These are phyloP conservation scores for Daubentonia madagascariensis DNA, from an alignment of 2,113 vertebrate species.

Conservation along the genomic window DNA sequence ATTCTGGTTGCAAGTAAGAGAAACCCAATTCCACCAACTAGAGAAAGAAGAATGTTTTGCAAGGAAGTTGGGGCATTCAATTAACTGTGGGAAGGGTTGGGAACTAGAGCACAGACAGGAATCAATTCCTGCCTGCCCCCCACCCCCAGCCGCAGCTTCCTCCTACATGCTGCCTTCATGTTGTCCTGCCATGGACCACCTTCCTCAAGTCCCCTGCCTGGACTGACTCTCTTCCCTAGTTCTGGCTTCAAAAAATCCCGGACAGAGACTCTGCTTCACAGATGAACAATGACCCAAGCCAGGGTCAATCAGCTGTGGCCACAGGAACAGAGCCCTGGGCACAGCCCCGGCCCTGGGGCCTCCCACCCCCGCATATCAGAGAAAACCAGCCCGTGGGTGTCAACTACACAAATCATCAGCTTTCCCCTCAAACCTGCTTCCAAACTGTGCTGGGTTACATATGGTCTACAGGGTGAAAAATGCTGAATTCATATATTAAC, in stretches of 20 bases:
- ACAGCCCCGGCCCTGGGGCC: not conserved
- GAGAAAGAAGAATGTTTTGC: not conserved
- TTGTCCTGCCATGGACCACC: not conserved
- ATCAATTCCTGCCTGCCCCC: rapidly evolving
- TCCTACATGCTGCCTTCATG: not conserved
- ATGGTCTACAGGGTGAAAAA: not conserved
- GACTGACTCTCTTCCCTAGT: not conserved
- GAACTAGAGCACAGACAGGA: not conserved
- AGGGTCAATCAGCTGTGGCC: not conserved
- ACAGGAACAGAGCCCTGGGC: not conserved
- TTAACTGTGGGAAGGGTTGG: not conserved
- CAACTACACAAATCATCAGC: not conserved
- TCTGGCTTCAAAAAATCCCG: not conserved
- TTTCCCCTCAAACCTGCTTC: not conserved
- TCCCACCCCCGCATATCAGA: not conserved
- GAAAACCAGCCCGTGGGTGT: not conserved
- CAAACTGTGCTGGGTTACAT: not conserved
- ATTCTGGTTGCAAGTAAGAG: not conserved
- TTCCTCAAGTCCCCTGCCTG: not conserved
- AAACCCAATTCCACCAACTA: not conserved
- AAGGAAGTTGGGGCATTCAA: not conserved
- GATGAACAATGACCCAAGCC: not conserved
- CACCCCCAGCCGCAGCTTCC: not conserved
- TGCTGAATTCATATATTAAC: not conserved
- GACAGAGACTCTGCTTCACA: not conserved